A percentile compares a stretch with the other conserved stretches of the same genome.
Evolutionary conservation across 92 coral and sea anemone genomes (phyloP).

Genomic region (Chrysogorgia sp.): DNA sequence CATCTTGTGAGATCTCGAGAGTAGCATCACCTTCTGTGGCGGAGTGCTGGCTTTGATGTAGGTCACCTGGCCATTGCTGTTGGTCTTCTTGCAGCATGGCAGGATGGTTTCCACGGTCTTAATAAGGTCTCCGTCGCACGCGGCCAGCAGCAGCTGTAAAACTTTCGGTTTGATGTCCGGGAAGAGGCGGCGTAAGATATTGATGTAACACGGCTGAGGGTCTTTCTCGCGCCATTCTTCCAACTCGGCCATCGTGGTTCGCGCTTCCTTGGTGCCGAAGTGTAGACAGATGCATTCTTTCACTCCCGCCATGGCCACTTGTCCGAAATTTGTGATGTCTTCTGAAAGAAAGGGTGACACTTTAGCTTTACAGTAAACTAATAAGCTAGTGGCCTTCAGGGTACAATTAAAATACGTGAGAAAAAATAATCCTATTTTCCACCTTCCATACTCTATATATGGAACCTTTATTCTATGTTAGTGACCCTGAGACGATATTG

Average conservation of each 20-base stretch:
- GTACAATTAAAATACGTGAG: no score
- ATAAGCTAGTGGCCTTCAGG: background rate
- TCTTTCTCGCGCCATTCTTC: constrained; percentile 31
- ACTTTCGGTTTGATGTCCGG: constrained; percentile 44
- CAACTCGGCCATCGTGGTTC: constrained; percentile 34
- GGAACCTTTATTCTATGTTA: no score
- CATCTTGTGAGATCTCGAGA: constrained; percentile 12
- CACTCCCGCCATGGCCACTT: constrained; percentile 39
- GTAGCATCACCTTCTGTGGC: constrained; percentile 28
- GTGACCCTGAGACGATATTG: no score
- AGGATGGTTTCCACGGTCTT: constrained; percentile 42
- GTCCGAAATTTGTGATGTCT: constrained; percentile 4
- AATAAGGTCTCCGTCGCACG: constrained; percentile 36
- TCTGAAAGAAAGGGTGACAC: constrained; percentile 2
- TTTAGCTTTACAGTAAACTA: background rate
- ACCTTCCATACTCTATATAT: no score
- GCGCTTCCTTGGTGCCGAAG: constrained; percentile 43
- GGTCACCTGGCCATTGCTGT: constrained; percentile 32
- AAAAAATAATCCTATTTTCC: no score
- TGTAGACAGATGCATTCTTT: constrained; percentile 40
- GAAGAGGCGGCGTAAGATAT: constrained; percentile 38
- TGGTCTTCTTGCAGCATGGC: constrained; percentile 41
- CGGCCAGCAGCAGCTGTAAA: constrained; percentile 28
- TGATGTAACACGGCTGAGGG: constrained; percentile 40
- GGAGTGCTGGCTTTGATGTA: constrained; percentile 33